These are phyloP conservation scores for Arctopsyche grandis DNA, from an alignment of 1,140 invertebrate species.

Conservation along the genomic window DNA sequence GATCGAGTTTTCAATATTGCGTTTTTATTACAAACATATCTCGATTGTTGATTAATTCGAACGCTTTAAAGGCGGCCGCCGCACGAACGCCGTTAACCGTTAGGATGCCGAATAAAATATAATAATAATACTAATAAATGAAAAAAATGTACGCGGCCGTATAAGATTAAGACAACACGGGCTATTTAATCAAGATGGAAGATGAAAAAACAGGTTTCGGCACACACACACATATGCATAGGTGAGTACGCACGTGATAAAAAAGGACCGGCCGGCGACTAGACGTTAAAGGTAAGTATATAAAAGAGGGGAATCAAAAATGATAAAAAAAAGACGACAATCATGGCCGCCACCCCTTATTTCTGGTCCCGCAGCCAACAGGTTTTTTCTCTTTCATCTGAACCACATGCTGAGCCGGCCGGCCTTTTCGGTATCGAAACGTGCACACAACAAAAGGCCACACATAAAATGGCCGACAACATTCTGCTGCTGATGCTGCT, in stretches of 20 bases:
- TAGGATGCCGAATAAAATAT: conserved; percentile 7
- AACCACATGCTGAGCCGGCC: conserved; percentile 33
- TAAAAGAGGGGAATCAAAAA: not conserved
- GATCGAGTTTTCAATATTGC: too few relatives aligned
- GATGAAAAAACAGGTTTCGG: conserved; percentile 48
- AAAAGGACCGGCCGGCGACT: not conserved
- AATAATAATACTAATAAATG: conserved; percentile 29
- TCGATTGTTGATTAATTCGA: not conserved
- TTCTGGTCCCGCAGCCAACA: conserved; percentile 22
- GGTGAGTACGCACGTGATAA: not conserved
- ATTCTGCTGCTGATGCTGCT: not conserved
- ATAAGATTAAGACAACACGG: conserved; percentile 54
- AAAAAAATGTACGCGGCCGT: conserved; percentile 29
- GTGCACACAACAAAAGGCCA: conserved; percentile 28
- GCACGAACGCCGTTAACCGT: conserved; percentile 20
- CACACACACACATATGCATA: not conserved
- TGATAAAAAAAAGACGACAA: conserved; percentile 22
- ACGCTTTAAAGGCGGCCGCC: conserved; percentile 1
- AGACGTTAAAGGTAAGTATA: not conserved
- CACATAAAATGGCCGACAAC: conserved; percentile 34
- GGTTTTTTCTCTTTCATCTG: conserved; percentile 24
- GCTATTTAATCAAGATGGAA: conserved; percentile 53
- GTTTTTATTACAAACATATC: too few relatives aligned
- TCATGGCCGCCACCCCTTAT: conserved; percentile 39
- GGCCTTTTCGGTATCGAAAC: not conserved